Conservation (phyloP, 1,140 invertebrate species). For the Meloidogyne hapla region DNA sequence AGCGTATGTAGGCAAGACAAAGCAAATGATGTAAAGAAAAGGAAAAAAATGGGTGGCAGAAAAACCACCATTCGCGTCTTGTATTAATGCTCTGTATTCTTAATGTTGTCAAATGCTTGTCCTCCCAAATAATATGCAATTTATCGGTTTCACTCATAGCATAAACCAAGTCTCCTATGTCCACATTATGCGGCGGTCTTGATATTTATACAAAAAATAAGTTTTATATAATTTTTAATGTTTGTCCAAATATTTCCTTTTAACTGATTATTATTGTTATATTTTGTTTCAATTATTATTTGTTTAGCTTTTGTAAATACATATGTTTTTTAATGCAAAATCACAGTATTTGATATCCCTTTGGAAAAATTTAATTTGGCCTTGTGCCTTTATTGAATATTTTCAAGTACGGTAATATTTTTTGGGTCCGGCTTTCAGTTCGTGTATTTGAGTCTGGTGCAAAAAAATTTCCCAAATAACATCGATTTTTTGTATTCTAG, state of each 20-base stretch:
- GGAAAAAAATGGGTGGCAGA: not conserved
- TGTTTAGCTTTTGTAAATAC: too few relatives aligned
- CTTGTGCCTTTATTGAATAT: too few relatives aligned
- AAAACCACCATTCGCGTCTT: not conserved
- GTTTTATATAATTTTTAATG: not conserved
- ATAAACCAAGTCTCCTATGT: not conserved
- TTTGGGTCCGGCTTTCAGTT: too few relatives aligned
- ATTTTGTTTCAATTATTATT: too few relatives aligned
- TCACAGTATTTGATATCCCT: too few relatives aligned
- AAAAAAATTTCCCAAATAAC: too few relatives aligned
- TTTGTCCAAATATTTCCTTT: not conserved
- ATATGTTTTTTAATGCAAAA: too few relatives aligned
- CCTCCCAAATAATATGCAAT: slow-evolving; percentile 3
- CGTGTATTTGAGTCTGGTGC: too few relatives aligned
- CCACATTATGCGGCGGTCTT: not conserved
- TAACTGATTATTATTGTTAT: too few relatives aligned
- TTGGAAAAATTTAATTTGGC: too few relatives aligned
- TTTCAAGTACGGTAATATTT: too few relatives aligned
- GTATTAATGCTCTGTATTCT: not conserved
- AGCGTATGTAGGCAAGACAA: not conserved
- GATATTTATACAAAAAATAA: not conserved
- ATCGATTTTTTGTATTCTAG: too few relatives aligned
- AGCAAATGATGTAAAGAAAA: not conserved
- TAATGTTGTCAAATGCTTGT: not conserved
- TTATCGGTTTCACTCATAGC: not conserved